These are phyloP conservation scores for Cybosia mesomella DNA, from an alignment of 2,888 invertebrate genomes.

Conservation along the genomic window DNA sequence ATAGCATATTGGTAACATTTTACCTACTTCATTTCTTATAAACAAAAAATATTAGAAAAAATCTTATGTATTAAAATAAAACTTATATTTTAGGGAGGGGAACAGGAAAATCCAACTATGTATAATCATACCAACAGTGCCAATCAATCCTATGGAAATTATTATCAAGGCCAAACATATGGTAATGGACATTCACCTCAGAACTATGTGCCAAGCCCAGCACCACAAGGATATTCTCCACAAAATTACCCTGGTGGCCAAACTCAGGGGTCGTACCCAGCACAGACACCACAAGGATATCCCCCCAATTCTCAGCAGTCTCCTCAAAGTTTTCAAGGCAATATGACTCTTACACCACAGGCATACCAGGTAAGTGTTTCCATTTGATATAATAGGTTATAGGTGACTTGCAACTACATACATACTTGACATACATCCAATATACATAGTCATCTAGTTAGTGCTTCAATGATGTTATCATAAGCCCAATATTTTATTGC, in stretches of 20 bases:
- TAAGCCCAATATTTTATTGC: too few relatives aligned
- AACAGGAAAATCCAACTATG: slow-evolving; percentile 80
- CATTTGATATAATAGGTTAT: not conserved
- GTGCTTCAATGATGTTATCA: too few relatives aligned
- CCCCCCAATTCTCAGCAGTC: slow-evolving; percentile 79
- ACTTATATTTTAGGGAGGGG: slow-evolving; percentile 73
- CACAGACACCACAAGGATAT: slow-evolving; percentile 74
- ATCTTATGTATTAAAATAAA: not conserved
- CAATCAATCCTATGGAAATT: slow-evolving; percentile 78
- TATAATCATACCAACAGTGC: slow-evolving; percentile 79
- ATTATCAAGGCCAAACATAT: slow-evolving; percentile 81
- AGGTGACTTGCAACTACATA: not conserved
- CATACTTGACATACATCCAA: too few relatives aligned
- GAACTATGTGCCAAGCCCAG: slow-evolving; percentile 73
- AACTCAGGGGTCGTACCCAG: slow-evolving; percentile 69
- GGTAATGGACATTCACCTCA: slow-evolving; percentile 83
- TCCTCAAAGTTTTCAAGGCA: slow-evolving; percentile 78
- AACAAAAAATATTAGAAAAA: too few relatives aligned
- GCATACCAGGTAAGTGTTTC: slow-evolving; percentile 80
- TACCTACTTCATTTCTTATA: not conserved
- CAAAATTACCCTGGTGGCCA: slow-evolving; percentile 75
- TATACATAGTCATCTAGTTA: too few relatives aligned
- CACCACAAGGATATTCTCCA: slow-evolving; percentile 79
- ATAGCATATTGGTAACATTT: not conserved
- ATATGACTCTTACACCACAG: slow-evolving; percentile 81